These are phyloP conservation scores for Melanostoma mellinum DNA, from an alignment of 2,888 invertebrate species.

Conservation along the genomic window DNA sequence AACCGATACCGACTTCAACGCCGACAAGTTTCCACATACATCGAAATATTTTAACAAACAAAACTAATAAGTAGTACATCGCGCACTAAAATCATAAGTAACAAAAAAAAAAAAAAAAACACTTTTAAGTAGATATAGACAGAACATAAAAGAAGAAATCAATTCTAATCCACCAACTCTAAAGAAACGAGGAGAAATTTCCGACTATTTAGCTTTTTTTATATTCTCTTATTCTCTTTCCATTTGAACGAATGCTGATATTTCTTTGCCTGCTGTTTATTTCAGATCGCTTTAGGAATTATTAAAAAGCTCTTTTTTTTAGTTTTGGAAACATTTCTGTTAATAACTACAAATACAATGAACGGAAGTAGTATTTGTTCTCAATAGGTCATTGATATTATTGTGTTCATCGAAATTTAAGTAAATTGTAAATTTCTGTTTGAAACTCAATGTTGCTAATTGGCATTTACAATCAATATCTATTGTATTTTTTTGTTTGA, in stretches of 20 bases:
- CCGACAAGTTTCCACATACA: constrained; percentile 81
- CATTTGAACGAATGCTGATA: too few species aligned
- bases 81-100: constrained; percentile 40
- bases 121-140: constrained; percentile 69
- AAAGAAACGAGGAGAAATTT: background rate
- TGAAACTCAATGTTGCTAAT: too few species aligned
- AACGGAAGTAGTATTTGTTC: too few species aligned
- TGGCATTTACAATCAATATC: background rate
- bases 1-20: constrained; percentile 79
- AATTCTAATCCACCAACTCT: constrained; percentile 12
- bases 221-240: constrained; percentile 25
- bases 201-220: constrained; percentile 8
- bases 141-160: constrained; percentile 72
- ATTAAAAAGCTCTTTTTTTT: too few species aligned
- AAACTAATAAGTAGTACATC: constrained; percentile 53
- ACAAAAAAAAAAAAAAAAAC: constrained; percentile 32
- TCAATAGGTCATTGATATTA: too few species aligned
- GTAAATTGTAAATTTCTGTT: too few species aligned
- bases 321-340: too few species aligned
- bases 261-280: too few species aligned
- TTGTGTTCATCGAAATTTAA: too few species aligned
- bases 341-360: too few species aligned
- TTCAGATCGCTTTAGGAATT: too few species aligned
- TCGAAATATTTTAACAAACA: constrained; percentile 80
- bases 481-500: constrained; percentile 6